phyloP scores from a whole-genome alignment of 2,888 invertebrate genomes.

The Serrognathus titanus region DNA sequence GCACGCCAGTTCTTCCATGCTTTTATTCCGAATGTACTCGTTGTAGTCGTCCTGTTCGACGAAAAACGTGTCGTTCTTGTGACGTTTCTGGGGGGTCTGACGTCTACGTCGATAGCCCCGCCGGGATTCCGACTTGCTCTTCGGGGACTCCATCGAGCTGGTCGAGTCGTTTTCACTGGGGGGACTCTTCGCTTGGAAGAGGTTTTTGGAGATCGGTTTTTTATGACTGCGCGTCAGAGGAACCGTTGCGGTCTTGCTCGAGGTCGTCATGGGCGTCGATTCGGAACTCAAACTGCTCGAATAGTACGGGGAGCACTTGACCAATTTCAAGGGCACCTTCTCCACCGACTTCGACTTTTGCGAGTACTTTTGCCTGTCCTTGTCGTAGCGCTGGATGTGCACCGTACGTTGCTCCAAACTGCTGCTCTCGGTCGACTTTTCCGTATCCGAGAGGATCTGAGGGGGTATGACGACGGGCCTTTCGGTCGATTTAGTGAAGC shows the following conservation, averaged over 20 bases:
- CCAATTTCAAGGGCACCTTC: constrained; percentile 53
- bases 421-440: constrained; percentile 52
- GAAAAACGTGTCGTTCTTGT: constrained; percentile 49
- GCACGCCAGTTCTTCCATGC: constrained; percentile 43
- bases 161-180: constrained; percentile 74
- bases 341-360: constrained; percentile 45
- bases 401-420: constrained; percentile 50
- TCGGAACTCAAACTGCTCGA: constrained; percentile 73
- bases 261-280: constrained; percentile 65
- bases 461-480: constrained; percentile 52
- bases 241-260: constrained; percentile 58
- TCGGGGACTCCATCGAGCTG: constrained; percentile 68
- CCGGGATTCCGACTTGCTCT: constrained; percentile 51
- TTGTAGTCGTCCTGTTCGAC: constrained; percentile 43
- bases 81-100: constrained; percentile 58
- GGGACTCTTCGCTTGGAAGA: constrained; percentile 64
- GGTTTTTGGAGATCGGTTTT: constrained; percentile 56
- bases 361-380: constrained; percentile 42
- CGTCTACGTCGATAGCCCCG: constrained; percentile 67
- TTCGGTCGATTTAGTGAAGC: constrained; percentile 52
- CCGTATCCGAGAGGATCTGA: constrained; percentile 51
- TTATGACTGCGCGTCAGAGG: constrained; percentile 44
- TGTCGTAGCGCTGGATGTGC: constrained; percentile 44
- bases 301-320: constrained; percentile 72
- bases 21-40: constrained; percentile 40